Evolutionary conservation across 2,113 vertebrate genomes (phyloP).

Genomic region (Hippocampus zosterae): DNA sequence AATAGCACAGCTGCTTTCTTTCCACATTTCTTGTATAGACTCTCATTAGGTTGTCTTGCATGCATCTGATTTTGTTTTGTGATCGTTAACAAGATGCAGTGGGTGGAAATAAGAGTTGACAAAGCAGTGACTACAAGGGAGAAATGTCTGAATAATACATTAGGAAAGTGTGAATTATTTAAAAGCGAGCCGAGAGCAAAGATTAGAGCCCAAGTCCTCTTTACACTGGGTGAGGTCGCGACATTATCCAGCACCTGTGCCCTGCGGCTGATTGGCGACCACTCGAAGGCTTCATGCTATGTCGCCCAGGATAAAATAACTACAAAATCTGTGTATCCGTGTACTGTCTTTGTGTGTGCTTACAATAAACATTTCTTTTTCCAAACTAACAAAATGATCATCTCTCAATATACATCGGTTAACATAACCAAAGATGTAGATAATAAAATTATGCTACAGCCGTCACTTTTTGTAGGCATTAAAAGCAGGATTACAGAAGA

Average conservation of each 20-base stretch:
- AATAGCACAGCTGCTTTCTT: not conserved
- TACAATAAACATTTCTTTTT: too few species aligned
- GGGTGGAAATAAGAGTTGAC: conserved; percentile 14
- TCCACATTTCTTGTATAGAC: not conserved
- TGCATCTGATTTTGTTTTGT: not conserved
- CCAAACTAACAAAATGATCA: too few species aligned
- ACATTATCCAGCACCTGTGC: not conserved
- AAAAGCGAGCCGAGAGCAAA: conserved; percentile 11
- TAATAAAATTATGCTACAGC: too few species aligned
- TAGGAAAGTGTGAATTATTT: conserved; percentile 51
- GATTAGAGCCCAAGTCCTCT: not conserved
- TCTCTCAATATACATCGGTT: too few species aligned
- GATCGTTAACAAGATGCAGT: not conserved
- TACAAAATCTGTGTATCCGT: too few species aligned
- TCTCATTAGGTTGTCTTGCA: not conserved
- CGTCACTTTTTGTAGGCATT: too few species aligned
- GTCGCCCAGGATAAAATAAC: too few species aligned
- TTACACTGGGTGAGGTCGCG: not conserved
- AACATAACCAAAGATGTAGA: too few species aligned
- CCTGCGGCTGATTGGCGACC: too few species aligned
- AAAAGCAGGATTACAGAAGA: too few species aligned
- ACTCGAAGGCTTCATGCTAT: too few species aligned
- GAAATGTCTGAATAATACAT: conserved; percentile 50
- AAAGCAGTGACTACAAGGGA: conserved; percentile 7
- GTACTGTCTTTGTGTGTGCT: too few species aligned